Evolutionary conservation across 2,888 invertebrate species (phyloP).

Genomic region (Drosophila flavopinicola): DNA sequence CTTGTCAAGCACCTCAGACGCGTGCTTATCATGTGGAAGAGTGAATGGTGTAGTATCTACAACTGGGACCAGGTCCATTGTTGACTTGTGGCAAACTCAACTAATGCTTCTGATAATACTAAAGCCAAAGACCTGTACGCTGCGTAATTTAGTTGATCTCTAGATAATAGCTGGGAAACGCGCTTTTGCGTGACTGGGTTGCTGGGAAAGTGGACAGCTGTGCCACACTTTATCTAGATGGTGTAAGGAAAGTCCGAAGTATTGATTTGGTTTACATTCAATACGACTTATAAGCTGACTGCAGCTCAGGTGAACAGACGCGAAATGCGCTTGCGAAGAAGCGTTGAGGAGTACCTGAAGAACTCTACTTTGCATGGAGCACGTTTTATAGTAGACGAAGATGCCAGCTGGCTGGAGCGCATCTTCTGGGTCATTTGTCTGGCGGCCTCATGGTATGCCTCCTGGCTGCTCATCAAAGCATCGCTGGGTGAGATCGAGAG

Average conservation of each 20-base stretch:
- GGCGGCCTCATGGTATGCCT: slow-evolving; percentile 88
- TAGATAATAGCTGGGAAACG: slow-evolving; percentile 29
- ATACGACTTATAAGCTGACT: slow-evolving; percentile 22
- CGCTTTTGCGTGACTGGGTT: slow-evolving; percentile 36
- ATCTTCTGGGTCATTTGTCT: slow-evolving; percentile 89
- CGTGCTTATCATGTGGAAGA: slow-evolving; percentile 7
- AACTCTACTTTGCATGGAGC: slow-evolving; percentile 90
- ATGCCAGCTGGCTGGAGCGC: slow-evolving; percentile 86
- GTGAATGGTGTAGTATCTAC: background rate
- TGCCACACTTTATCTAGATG: slow-evolving; percentile 21
- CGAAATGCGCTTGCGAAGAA: slow-evolving; percentile 66
- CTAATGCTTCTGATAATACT: slow-evolving; percentile 21
- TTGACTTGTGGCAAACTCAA: slow-evolving; percentile 22
- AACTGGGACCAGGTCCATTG: background rate
- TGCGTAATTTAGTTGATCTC: slow-evolving; percentile 26
- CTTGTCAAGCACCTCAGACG: background rate
- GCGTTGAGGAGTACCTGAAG: slow-evolving; percentile 87
- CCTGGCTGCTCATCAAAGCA: slow-evolving; percentile 87
- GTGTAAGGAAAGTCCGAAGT: background rate
- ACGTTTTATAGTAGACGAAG: slow-evolving; percentile 88
- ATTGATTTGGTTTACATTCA: slow-evolving; percentile 12
- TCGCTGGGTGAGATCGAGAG: slow-evolving; percentile 84
- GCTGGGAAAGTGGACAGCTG: slow-evolving; percentile 56
- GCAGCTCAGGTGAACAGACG: slow-evolving; percentile 1
- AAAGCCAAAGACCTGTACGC: slow-evolving; percentile 4